These are phyloP conservation scores for Procambarus virginalis DNA, from an alignment of 1,140 invertebrate species.

Conservation along the genomic window DNA sequence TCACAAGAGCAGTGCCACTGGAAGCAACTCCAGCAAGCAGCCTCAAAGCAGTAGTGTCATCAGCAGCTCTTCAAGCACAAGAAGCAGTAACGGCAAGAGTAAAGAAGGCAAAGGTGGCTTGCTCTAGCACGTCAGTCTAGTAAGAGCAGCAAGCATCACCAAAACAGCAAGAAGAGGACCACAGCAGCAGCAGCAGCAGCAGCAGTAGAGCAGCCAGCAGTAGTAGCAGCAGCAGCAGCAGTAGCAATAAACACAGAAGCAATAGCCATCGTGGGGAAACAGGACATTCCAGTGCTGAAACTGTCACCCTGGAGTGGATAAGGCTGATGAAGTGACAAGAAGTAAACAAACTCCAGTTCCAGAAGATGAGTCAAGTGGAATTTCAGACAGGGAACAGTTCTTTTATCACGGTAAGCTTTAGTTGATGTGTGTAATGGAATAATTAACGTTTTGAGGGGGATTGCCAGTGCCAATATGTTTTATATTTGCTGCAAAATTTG, in stretches of 20 bases:
- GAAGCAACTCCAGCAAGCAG: slow-evolving; percentile 20
- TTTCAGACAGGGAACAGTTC: slow-evolving; percentile 12
- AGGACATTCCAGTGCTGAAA: not conserved
- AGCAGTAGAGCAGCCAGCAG: slow-evolving; percentile 15
- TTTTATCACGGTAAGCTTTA: slow-evolving; percentile 4
- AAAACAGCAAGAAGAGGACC: slow-evolving; percentile 22
- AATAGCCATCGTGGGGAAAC: slow-evolving; percentile 7
- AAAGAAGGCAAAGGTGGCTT: not conserved
- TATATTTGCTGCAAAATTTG: too few species aligned
- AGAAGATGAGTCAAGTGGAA: not conserved
- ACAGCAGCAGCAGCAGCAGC: not conserved
- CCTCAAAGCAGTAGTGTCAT: not conserved
- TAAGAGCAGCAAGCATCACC: slow-evolving; percentile 10
- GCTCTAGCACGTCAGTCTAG: slow-evolving; percentile 14
- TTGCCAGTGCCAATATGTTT: too few species aligned
- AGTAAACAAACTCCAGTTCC: not conserved
- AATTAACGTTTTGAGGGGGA: too few species aligned
- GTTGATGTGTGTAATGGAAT: too few species aligned
- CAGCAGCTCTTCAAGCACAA: not conserved
- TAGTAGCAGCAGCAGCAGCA: slow-evolving; percentile 8
- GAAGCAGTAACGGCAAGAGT: not conserved
- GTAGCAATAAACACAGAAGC: slow-evolving; percentile 11
- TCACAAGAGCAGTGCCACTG: slow-evolving; percentile 27
- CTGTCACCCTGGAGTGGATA: not conserved
- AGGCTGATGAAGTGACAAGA: not conserved